phyloP scores from a whole-genome alignment of 1,140 invertebrate species.

The Pogonomyrmex barbatus region DNA sequence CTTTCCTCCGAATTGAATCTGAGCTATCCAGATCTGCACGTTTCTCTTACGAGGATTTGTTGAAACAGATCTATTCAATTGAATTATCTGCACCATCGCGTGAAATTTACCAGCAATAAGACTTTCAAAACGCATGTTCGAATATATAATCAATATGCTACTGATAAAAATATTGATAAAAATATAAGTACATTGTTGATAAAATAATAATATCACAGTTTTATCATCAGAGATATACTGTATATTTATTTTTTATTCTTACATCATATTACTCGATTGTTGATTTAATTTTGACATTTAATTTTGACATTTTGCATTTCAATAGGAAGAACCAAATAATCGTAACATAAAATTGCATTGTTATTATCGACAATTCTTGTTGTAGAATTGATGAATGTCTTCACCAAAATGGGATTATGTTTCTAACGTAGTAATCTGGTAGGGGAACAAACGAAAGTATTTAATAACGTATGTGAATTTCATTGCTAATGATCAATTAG shows the following conservation, averaged over 20 bases:
- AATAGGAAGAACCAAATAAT: not conserved
- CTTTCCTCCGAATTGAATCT: not conserved
- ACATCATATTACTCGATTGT: not conserved
- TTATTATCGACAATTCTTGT: not conserved
- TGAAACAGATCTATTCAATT: not conserved
- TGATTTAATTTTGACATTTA: not conserved
- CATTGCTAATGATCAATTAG: constrained; percentile 25
- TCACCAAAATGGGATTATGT: not conserved
- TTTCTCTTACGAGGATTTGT: not conserved
- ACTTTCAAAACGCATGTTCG: not conserved
- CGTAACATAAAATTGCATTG: not conserved
- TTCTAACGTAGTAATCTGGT: not conserved
- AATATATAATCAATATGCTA: not conserved
- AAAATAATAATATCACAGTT: not conserved
- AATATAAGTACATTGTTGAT: not conserved
- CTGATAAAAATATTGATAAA: not conserved
- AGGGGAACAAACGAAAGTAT: not conserved
- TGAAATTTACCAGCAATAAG: not conserved
- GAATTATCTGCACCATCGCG: not conserved
- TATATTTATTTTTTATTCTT: constrained; percentile 14
- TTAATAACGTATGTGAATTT: not conserved
- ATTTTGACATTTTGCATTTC: not conserved
- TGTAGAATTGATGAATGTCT: not conserved
- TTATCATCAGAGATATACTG: not conserved
- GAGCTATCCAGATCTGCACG: not conserved